Evolutionary conservation across 1,140 invertebrate genomes (phyloP).

Genomic region (Sinella curviseta): DNA sequence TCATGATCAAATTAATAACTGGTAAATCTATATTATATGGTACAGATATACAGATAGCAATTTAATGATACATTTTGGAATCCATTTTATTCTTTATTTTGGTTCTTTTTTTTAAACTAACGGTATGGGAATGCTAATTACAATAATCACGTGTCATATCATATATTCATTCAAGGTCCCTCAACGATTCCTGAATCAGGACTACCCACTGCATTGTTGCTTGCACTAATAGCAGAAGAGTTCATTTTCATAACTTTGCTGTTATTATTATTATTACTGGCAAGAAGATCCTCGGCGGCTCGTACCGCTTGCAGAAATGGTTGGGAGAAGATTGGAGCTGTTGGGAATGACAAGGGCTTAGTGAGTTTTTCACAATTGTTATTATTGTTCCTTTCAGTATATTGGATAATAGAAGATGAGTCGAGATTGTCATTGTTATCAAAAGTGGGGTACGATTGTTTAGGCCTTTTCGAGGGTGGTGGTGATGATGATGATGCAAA

Average conservation of each 20-base stretch:
- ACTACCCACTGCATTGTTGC: constrained; percentile 65
- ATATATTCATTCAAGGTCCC: constrained; percentile 30
- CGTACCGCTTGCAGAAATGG: too few species aligned
- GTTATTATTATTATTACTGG: background rate
- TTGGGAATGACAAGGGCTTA: background rate
- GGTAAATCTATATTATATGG: too few species aligned
- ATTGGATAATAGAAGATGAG: background rate
- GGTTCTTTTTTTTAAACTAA: too few species aligned
- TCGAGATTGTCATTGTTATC: background rate
- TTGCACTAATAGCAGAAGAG: constrained; percentile 56
- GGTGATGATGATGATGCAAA: background rate
- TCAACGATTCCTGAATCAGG: constrained; percentile 66
- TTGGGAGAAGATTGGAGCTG: background rate
- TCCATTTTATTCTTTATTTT: too few species aligned
- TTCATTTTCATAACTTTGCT: background rate
- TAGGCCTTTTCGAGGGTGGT: background rate
- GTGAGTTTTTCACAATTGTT: background rate
- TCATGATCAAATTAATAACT: too few species aligned
- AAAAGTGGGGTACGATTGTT: background rate
- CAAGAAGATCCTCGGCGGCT: too few species aligned
- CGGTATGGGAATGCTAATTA: too few species aligned
- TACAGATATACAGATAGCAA: too few species aligned
- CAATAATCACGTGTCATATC: too few species aligned
- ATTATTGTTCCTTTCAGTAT: background rate
- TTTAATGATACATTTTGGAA: too few species aligned